Conservation (phyloP, 2,797 vertebrate species). For the Cyclura pinguis region DNA sequence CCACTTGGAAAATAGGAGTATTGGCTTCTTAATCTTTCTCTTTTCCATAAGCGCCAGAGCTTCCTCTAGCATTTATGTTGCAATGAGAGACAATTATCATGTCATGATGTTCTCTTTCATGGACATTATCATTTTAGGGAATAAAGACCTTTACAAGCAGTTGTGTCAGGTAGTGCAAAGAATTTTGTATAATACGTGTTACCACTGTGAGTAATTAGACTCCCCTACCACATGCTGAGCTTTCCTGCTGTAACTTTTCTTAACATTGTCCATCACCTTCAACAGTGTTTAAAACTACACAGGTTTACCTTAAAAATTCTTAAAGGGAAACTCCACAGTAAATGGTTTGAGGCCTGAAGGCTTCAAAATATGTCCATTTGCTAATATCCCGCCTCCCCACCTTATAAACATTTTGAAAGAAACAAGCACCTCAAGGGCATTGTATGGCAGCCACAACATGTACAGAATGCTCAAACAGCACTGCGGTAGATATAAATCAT, state of each 20-base stretch:
- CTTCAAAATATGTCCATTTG: neutral
- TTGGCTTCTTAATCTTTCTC: neutral
- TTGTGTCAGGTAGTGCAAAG: neutral
- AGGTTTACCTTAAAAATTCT: neutral
- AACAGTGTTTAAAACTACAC: neutral
- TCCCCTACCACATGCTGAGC: too few species aligned
- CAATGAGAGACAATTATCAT: neutral
- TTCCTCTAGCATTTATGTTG: constrained; percentile 7
- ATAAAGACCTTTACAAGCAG: constrained; percentile 15
- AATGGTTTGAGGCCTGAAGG: neutral
- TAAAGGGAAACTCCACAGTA: neutral
- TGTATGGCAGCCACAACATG: constrained; percentile 42
- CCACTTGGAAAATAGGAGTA: constrained; percentile 28
- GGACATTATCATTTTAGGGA: constrained; percentile 25
- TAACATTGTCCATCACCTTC: constrained; percentile 12
- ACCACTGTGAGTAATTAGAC: constrained; percentile 3
- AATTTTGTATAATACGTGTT: neutral
- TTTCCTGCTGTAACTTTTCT: neutral
- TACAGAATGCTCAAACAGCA: constrained; percentile 51
- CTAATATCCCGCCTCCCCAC: neutral
- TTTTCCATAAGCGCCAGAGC: neutral
- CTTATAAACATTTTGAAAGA: neutral
- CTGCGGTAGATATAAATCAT: constrained; percentile 54
- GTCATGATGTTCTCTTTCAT: neutral
- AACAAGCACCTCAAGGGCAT: constrained; percentile 47